Evolutionary conservation across 1,140 invertebrate genomes (phyloP).

Genomic region (Bilobella aurantiaca): DNA sequence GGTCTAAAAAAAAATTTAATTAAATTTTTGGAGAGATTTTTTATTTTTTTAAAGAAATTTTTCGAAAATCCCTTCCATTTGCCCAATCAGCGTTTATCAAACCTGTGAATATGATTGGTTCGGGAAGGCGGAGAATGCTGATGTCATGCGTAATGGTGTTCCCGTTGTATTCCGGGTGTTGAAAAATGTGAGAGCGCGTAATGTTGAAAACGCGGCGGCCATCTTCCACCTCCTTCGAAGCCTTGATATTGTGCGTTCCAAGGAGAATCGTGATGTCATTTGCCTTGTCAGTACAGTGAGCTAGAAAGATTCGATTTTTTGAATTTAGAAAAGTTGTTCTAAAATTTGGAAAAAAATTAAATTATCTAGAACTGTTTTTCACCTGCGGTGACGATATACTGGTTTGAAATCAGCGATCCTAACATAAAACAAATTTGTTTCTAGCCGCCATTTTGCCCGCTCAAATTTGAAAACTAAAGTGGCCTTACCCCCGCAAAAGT

Average conservation of each 20-base stretch:
- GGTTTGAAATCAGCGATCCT: slow-evolving; percentile 21
- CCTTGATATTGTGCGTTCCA: slow-evolving; percentile 30
- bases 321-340: too few relatives aligned
- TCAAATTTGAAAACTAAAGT: not conserved
- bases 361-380: too few relatives aligned
- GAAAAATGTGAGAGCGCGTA: slow-evolving; percentile 23
- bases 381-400: slow-evolving; percentile 24
- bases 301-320: too few relatives aligned
- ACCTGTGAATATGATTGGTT: slow-evolving; percentile 28
- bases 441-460: not conserved
- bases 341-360: too few relatives aligned
- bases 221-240: not conserved
- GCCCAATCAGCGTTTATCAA: too few relatives aligned
- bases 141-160: slow-evolving; percentile 33
- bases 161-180: slow-evolving; percentile 32
- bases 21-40: not conserved
- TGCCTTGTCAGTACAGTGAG: slow-evolving; percentile 11
- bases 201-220: slow-evolving; percentile 21
- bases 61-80: too few relatives aligned
- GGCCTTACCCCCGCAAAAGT: slow-evolving; percentile 25
- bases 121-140: slow-evolving; percentile 25
- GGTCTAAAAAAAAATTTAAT: not conserved
- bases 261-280: slow-evolving; percentile 27
- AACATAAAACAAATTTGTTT: not conserved
- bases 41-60: too few relatives aligned